Conservation (phyloP, 2,797 vertebrate genomes). For the Glyptemys insculpta region DNA sequence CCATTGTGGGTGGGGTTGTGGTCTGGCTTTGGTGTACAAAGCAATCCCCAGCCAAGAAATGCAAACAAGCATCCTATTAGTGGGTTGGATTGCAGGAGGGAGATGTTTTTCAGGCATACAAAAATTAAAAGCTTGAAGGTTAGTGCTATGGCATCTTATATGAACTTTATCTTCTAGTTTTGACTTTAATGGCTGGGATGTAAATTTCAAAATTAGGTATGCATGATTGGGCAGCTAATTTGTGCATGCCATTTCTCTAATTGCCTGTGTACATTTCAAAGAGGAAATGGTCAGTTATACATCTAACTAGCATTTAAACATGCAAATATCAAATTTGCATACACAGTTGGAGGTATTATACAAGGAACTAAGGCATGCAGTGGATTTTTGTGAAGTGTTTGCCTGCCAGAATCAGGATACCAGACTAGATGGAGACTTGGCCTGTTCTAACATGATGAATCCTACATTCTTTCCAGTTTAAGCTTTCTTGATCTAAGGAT, state of each 20-base stretch:
- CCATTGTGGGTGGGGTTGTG: background rate
- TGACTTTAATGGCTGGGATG: background rate
- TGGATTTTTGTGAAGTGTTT: background rate
- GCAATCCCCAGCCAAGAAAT: background rate
- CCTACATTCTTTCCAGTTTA: background rate
- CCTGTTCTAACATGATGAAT: background rate
- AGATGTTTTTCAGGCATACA: background rate
- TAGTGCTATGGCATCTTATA: background rate
- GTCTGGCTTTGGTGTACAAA: background rate
- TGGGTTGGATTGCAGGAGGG: background rate
- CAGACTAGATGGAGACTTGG: background rate
- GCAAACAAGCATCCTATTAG: background rate
- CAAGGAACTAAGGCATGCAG: background rate
- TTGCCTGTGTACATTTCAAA: background rate
- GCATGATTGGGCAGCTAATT: background rate
- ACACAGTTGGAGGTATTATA: background rate
- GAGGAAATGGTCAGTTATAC: background rate
- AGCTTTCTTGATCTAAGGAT: background rate
- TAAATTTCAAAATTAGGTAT: background rate
- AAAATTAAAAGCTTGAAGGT: background rate
- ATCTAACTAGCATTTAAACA: background rate
- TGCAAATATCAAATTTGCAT: background rate
- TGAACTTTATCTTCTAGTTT: background rate
- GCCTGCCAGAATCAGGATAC: background rate
- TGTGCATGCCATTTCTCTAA: background rate